Evolutionary conservation across 2,888 invertebrate species (phyloP).

Genomic region (Prionchulus punctatus): DNA sequence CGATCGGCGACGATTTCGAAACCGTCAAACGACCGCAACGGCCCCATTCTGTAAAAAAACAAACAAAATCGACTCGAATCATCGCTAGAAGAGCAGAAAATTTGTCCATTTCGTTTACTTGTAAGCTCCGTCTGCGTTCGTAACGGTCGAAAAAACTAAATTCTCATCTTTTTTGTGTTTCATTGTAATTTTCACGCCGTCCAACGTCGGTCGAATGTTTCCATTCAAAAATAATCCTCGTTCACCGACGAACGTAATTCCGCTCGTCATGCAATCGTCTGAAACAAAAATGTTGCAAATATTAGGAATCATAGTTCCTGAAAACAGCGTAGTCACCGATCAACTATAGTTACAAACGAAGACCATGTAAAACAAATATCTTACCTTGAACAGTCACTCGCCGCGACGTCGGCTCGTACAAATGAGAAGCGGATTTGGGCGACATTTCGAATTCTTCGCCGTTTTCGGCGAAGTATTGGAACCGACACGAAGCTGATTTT

Average conservation of each 20-base stretch:
- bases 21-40: conserved; percentile 53
- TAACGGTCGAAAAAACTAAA: conserved; percentile 34
- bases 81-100: conserved; percentile 13
- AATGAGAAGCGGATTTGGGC: conserved; percentile 52
- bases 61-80: too few species aligned
- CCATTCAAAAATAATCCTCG: conserved; percentile 52
- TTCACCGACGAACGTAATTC: conserved; percentile 48
- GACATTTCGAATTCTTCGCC: conserved; percentile 42
- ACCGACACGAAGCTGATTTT: conserved; percentile 27
- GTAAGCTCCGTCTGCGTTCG: conserved; percentile 56
- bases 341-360: conserved; percentile 30
- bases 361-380: conserved; percentile 16
- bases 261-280: conserved; percentile 49
- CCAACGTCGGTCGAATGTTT: conserved; percentile 43
- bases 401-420: conserved; percentile 50
- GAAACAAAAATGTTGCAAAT: too few species aligned
- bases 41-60: conserved; percentile 59
- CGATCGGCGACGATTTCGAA: conserved; percentile 61
- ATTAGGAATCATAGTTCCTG: too few species aligned
- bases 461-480: conserved; percentile 33
- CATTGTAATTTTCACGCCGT: conserved; percentile 35
- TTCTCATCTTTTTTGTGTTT: conserved; percentile 20
- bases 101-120: conserved; percentile 22
- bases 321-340: conserved; percentile 20
- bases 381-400: conserved; percentile 44